Evolutionary conservation across 1,140 invertebrate genomes (phyloP), one percentile per base, ranked within the genome.

Genomic region (Conus ventricosus): DNA sequence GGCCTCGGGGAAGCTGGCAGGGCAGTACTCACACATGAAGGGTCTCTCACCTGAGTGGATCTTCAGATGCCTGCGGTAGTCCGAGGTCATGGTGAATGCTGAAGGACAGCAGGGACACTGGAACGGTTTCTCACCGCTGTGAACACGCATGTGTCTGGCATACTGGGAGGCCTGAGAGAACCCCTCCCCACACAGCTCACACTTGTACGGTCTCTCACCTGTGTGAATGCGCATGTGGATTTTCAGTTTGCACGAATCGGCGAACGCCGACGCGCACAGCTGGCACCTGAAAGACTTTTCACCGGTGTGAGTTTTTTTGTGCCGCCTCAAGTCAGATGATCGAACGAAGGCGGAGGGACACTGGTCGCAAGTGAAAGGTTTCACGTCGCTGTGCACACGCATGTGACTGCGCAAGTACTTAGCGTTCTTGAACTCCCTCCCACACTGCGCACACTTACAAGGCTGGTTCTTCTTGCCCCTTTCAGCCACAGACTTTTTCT

Each of bases 171-270:
- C 20, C 53, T 60, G 78, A 13, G 87, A 54, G 54, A 88, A 83
- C 4, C 78, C 63, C 53, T 57, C 51, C 23, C 53, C n/a, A 71
- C 87, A 88, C 25, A 63, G 23, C 76, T 88, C 78, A 83, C 87
- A 88, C 54, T 82, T 83, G 54, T 83, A 83, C 5, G 87, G 76
- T 55, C 57, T 81, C 53, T 81, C 87, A 8, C 55, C 78, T 7
- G 97, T 97, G 92, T 96, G 97, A 91, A 98, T 85, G 80, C 90
- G 84, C 57, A 81, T 75, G 78, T 93, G 92, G 25, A 89, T 90
- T 76, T 87, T 90, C 63, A 93, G 80, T 67, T 92, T 91, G 78
- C 89, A 88, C 60, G 90, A 94, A 97, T 97, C 83, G 25, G 90
- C 87, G 90, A 92, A 92, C 17, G 86, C 88, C 75, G 89, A 89